Evolutionary conservation across 2,113 vertebrate species (phyloP).

Genomic region (Nansenia antarctica): DNA sequence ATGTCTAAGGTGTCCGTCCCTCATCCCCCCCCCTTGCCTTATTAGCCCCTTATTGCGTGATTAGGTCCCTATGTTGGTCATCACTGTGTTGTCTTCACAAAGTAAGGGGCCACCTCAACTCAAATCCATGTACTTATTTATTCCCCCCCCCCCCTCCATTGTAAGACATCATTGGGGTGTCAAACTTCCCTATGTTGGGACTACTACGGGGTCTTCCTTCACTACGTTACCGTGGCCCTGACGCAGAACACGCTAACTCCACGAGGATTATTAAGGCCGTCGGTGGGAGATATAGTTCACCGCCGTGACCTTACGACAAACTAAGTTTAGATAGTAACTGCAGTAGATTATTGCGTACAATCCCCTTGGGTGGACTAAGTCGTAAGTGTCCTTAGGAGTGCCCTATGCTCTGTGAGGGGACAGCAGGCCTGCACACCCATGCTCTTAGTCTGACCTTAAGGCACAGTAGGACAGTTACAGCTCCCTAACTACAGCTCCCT

Average conservation of each 20-base stretch:
- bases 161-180: not conserved
- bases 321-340: conserved; percentile 29
- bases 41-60: conserved; percentile 12
- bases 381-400: not conserved
- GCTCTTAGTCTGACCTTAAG: not conserved
- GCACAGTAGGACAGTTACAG: not conserved
- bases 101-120: not conserved
- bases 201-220: not conserved
- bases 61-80: conserved; percentile 4
- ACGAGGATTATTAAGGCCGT: conserved; percentile 29
- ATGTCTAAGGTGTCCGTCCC: not conserved
- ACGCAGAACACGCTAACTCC: conserved; percentile 45
- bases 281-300: conserved; percentile 47
- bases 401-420: not conserved
- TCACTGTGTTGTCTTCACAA: conserved; percentile 8
- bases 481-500: not conserved
- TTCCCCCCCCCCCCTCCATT: not conserved
- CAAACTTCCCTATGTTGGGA: too few species aligned
- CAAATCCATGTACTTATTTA: not conserved
- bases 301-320: conserved; percentile 42
- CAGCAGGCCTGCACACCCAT: not conserved
- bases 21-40: not conserved
- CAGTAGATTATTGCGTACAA: conserved; percentile 44
- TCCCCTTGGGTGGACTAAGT: conserved; percentile 25
- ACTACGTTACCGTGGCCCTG: conserved; percentile 12